Evolutionary conservation across 2,888 invertebrate species (phyloP).

Genomic region (Augiades crinisus): DNA sequence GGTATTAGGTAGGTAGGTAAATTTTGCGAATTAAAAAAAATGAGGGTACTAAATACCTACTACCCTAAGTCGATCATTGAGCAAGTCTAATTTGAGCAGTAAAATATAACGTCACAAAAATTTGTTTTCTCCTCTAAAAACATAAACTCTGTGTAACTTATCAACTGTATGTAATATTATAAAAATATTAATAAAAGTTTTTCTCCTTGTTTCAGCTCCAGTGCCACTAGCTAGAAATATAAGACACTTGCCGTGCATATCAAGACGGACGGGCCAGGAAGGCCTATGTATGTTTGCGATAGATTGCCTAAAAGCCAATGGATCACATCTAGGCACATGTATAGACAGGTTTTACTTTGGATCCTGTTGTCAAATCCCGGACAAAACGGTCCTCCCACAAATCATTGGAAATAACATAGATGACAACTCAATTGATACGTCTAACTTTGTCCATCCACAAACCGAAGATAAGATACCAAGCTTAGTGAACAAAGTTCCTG

Average conservation of each 20-base stretch:
- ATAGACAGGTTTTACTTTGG: constrained; percentile 97
- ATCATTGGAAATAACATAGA: constrained; percentile 84
- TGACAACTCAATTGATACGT: constrained; percentile 79
- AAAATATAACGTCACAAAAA: no score
- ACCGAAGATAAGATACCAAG: constrained; percentile 56
- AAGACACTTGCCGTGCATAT: constrained; percentile 93
- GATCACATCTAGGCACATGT: constrained; percentile 95
- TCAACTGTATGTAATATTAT: no score
- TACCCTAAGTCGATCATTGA: no score
- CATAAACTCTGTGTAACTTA: no score
- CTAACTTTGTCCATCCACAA: constrained; percentile 70
- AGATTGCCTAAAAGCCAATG: constrained; percentile 94
- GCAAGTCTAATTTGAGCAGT: no score
- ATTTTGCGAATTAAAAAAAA: no score
- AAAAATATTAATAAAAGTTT: neutral
- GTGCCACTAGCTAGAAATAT: constrained; percentile 93
- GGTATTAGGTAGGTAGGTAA: no score
- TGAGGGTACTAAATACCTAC: no score
- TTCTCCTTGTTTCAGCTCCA: constrained; percentile 71
- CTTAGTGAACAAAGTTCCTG: constrained; percentile 43
- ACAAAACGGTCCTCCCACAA: constrained; percentile 72
- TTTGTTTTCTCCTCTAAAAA: no score
- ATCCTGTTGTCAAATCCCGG: constrained; percentile 92
- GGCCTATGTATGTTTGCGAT: constrained; percentile 97
- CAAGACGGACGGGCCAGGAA: constrained; percentile 88